A percentile compares a stretch with the other conserved stretches of the same genome.
phyloP scores from a whole-genome alignment of 2,888 invertebrate species.

The Polymixis lichenea region DNA sequence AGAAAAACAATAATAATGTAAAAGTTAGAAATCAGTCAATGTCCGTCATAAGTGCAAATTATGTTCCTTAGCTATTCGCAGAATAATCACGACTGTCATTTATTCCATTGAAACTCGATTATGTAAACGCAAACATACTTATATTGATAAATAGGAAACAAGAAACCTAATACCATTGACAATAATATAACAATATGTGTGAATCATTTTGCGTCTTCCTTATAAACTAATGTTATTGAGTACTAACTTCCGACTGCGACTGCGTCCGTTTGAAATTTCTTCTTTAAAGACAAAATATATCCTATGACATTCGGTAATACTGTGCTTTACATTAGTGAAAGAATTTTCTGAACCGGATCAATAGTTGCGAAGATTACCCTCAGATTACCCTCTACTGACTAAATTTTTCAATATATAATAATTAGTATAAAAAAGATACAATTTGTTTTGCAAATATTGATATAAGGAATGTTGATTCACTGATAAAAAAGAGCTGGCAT shows the following conservation, averaged over 20 bases:
- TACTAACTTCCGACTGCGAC: too few relatives aligned
- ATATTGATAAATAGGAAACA: constrained; percentile 12
- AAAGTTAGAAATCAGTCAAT: not conserved
- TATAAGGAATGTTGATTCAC: not conserved
- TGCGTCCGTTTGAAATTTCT: too few relatives aligned
- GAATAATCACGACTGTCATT: constrained; percentile 1
- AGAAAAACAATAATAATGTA: not conserved
- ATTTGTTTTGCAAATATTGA: not conserved
- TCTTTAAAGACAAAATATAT: too few relatives aligned
- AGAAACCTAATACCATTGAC: constrained; percentile 5
- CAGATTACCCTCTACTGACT: too few relatives aligned
- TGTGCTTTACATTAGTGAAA: too few relatives aligned
- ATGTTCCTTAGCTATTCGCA: not conserved
- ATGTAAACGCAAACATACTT: not conserved
- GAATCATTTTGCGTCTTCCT: constrained; percentile 16
- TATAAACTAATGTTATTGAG: not conserved
- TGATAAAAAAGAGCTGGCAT: constrained; percentile 5
- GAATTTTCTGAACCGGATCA: too few relatives aligned
- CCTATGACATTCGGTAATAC: too few relatives aligned
- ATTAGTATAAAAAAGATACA: not conserved
- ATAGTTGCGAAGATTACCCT: too few relatives aligned
- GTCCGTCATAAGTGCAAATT: not conserved
- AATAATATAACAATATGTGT: not conserved
- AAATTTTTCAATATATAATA: too few relatives aligned
- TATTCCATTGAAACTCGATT: constrained; percentile 29